phyloP scores from a whole-genome alignment of 2,113 vertebrate genomes.

The Penelope pileata region DNA sequence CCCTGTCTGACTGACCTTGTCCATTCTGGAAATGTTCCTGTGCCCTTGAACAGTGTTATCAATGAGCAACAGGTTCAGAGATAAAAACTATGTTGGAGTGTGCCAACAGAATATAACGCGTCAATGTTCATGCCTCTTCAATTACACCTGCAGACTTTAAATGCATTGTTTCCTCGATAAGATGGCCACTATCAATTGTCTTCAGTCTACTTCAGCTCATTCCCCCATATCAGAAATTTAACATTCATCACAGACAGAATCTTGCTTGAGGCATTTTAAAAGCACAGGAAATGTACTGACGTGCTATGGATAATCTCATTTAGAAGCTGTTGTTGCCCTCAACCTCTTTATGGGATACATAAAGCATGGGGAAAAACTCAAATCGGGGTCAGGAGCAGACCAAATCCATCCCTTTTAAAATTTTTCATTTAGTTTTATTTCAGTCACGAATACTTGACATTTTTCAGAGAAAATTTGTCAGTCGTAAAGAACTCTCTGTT shows the following conservation, averaged over 20 bases:
- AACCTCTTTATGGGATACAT: accelerated
- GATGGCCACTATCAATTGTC: not conserved
- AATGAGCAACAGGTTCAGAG: not conserved
- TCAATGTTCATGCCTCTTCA: not conserved
- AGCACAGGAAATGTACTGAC: not conserved
- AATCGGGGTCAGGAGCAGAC: not conserved
- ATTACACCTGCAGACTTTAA: not conserved
- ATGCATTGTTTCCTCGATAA: not conserved
- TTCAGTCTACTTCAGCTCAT: not conserved
- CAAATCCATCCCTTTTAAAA: not conserved
- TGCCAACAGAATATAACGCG: not conserved
- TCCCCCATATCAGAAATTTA: not conserved
- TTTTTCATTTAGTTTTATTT: not conserved
- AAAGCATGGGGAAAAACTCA: not conserved
- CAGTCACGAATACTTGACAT: not conserved
- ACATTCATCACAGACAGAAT: not conserved
- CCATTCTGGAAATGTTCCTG: not conserved
- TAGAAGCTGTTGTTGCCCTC: not conserved
- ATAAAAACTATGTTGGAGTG: accelerated
- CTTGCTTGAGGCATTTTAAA: not conserved
- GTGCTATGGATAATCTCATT: not conserved
- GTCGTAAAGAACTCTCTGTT: not conserved
- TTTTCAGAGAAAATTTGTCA: not conserved
- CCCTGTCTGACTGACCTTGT: not conserved
- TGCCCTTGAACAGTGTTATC: not conserved